Base-by-base conservation (phyloP, 2,888 invertebrate species). In the Pseudoips prasinana region DNA sequence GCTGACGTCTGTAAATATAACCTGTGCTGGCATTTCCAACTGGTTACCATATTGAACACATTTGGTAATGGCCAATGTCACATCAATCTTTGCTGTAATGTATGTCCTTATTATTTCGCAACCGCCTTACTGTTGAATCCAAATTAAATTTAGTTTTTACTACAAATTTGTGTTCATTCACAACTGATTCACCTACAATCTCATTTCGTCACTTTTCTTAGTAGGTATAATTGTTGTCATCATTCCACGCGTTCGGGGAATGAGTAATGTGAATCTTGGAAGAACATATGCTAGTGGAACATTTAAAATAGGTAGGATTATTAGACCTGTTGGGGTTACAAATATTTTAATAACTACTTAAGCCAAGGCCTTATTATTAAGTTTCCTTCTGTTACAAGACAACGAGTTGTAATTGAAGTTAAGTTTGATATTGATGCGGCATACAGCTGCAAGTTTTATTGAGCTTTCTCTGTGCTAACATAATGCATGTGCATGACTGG, bases 151-250 rank as follows among this genome's bases (percentile, higher is more conserved):
- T 39, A 53, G 49, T 47, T 31, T 46, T 53, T 43, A 33, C 36
- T 41, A 53, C 33, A 41, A 41, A 37, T 52, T 64, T 67, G 53
- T 66, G 64, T 65, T 69, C 60, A 64, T 68, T 70, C 51, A 64
- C 43, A 51, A 64, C 52, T 79, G 76, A 82, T 51, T 79, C 76
- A 78, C 40, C 39, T 29, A 60, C 41, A 39, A 39, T 60, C 57
- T 58, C 37, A 60, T 77, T 71, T 74, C 68, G 65, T 76, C 72
- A 74, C 58, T 61, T 55, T 76, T 73, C 68, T 71, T 62, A 69
- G 66, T 71, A 20, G 20, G 7, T 20, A 77, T 62, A 49, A 58
- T 64, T 61, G 55, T 61, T 71, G 66, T 66, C 70, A 65, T 71
- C 60, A 51, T 63, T 76, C 71, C 68, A 77, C 73, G 60, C 67